Conservation (phyloP, 2,113 vertebrate genomes). For the Cyprinus carpio region DNA sequence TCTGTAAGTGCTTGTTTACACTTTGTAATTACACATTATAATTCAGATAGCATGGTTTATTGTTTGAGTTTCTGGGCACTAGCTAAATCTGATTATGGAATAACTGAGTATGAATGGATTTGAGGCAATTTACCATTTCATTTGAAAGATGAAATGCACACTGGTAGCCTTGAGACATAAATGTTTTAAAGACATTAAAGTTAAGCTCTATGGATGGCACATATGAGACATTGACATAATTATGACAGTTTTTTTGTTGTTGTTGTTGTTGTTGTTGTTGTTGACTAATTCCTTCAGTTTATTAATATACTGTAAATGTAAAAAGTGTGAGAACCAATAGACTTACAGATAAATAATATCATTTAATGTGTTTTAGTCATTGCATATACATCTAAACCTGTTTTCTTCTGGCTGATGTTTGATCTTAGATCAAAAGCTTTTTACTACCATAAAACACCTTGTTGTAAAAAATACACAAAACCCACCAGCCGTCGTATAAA, state of each 20-base stretch:
- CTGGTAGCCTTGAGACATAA: neutral
- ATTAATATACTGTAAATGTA: neutral
- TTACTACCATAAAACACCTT: slow-evolving; percentile 77
- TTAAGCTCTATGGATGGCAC: neutral
- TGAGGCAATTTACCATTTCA: neutral
- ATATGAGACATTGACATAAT: neutral
- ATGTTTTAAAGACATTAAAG: neutral
- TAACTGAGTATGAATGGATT: neutral
- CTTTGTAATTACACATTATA: neutral
- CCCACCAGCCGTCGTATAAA: slow-evolving; percentile 73
- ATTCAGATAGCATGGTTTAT: neutral
- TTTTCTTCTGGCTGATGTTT: slow-evolving; percentile 34
- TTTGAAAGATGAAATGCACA: neutral
- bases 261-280: too few relatives aligned
- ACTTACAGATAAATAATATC: neutral
- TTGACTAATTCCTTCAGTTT: neutral
- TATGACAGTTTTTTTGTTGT: neutral
- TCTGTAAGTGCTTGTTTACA: slow-evolving; percentile 35
- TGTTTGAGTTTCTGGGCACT: neutral
- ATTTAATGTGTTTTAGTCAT: neutral
- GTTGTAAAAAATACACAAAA: slow-evolving; percentile 73
- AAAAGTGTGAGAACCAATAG: neutral
- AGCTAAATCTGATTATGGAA: neutral
- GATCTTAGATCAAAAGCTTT: too few relatives aligned
- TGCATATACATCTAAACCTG: neutral